Evolutionary conservation across 2,888 invertebrate species (phyloP).

Genomic region (Glyphotaelius pellucidus): DNA sequence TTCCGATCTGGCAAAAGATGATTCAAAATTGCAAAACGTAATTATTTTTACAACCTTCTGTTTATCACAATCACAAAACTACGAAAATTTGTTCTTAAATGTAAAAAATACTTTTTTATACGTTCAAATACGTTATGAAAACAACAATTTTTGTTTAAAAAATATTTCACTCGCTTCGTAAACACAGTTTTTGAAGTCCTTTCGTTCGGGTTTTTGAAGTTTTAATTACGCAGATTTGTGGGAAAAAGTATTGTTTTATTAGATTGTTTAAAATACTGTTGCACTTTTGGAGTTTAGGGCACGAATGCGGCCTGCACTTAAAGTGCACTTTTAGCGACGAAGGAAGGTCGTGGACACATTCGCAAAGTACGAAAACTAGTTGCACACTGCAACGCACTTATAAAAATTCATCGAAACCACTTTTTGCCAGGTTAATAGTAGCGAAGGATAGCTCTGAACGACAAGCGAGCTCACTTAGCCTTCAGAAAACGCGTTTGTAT

Average conservation of each 20-base stretch:
- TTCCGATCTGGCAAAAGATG: neutral
- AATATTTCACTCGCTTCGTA: neutral
- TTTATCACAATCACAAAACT: conserved; percentile 15
- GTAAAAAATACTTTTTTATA: neutral
- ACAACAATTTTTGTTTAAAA: neutral
- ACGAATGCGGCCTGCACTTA: neutral
- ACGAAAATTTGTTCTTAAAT: neutral
- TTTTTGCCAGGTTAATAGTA: conserved; percentile 24
- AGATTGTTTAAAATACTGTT: neutral
- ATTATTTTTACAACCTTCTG: neutral
- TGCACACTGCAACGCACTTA: conserved; percentile 37
- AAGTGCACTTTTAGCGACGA: neutral
- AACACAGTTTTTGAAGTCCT: neutral
- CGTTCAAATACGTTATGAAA: neutral
- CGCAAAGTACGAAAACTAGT: conserved; percentile 47
- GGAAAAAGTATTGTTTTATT: neutral
- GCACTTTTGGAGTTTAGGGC: neutral
- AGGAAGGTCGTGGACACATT: conserved; percentile 32
- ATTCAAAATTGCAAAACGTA: neutral
- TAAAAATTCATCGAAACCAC: conserved; percentile 46
- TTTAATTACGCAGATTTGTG: neutral
- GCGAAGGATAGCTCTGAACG: conserved; percentile 28
- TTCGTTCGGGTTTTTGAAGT: neutral
- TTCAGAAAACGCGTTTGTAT: conserved; percentile 31
- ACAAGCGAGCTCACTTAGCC: conserved; percentile 19